Evolutionary conservation across 2,797 vertebrate genomes (phyloP), one percentile per base, ranked within the genome.

Genomic region (Phataginus tetradactyla): DNA sequence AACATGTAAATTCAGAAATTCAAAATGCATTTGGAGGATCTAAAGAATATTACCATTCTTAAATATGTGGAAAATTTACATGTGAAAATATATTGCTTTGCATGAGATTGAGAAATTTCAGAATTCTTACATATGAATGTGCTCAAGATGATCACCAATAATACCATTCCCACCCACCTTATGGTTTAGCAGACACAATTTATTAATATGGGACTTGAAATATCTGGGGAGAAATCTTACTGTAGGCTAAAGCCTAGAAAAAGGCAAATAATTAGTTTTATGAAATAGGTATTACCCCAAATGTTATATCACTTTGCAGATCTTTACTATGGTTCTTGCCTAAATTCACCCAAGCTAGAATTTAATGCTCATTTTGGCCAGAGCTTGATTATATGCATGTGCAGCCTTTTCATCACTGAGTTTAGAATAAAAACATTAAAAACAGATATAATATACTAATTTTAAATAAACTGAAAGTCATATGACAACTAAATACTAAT

Each of bases 391-490:
- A 97, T 99, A 99, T 29, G 99, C 99, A 45, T 99, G 98, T 34
- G 99, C 99, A 93, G 99, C 99, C 97, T 99, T 99, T 98, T 99
- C 99, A 98, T 99, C 99, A 20, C 99, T 99, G 96, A 99, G 99
- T 49, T 86, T 68, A 51, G 61, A 49, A 88, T 64, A 4, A 32
- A 88, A 63, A 63, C 32, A 11, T 57, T 77, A 85, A 77, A 45
- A 66, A 49, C 12, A 92, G 49, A 72, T 17, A 90, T 11, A 69
- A 80, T 59, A 15, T 49, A 81, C 37, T 66, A 66, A 71, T 37
- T 61, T 72, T 51, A 83, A 83, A 83, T 83, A 83, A n/a, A 72
- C 25, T 37, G n/a, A 75, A 49, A 55, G 11, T 75, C n/a, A 55
- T 51, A 81, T 37, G 18, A 91, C 69, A 69, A 61, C 61, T 79